Evolutionary conservation across 2,888 invertebrate species (phyloP).

Genomic region (Steromphala cineraria): DNA sequence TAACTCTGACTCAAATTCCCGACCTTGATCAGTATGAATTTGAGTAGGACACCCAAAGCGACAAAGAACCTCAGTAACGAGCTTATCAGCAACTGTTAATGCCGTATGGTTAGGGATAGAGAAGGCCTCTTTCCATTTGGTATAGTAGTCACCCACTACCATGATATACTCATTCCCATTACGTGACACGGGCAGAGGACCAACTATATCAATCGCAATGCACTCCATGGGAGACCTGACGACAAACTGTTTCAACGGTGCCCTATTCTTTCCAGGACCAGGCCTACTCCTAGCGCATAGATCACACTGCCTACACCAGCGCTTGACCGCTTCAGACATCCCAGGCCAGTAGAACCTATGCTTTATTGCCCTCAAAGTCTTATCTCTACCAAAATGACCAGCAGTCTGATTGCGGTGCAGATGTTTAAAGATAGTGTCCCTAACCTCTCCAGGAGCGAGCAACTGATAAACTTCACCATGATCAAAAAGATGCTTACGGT

Average conservation of each 20-base stretch:
- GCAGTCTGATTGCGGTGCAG: neutral
- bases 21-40: too few species aligned
- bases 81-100: neutral
- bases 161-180: neutral
- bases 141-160: neutral
- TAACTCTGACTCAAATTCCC: neutral
- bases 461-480: neutral
- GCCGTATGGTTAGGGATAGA: neutral
- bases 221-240: neutral
- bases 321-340: neutral
- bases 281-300: neutral
- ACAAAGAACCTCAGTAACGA: neutral
- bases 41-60: too few species aligned
- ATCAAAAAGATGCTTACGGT: neutral
- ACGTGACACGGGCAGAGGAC: neutral
- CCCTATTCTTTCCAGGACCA: neutral
- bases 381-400: slow-evolving; percentile 22
- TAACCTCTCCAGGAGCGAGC: neutral
- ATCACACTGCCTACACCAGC: too few species aligned
- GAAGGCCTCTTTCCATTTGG: neutral
- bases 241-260: neutral
- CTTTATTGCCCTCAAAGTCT: neutral
- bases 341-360: slow-evolving; percentile 19
- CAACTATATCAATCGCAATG: neutral
- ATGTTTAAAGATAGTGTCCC: neutral